These are phyloP conservation scores for Eciton burchellii DNA, from an alignment of 1,140 invertebrate species.

Conservation along the genomic window DNA sequence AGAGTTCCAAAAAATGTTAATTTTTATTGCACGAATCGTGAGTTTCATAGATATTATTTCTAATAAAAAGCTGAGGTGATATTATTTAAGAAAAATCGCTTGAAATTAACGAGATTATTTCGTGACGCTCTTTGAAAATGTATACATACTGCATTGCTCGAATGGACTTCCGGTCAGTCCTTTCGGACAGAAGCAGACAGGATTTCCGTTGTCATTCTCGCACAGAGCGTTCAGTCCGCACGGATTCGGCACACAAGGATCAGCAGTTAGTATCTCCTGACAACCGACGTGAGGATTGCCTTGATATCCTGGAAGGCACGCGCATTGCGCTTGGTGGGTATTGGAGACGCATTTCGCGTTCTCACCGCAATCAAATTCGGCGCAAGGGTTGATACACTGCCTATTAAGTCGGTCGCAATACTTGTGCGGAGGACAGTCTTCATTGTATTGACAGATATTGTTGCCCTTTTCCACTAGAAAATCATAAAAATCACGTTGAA, in stretches of 20 bases:
- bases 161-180: slow-evolving; percentile 96
- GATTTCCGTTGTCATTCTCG: slow-evolving; percentile 93
- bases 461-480: slow-evolving; percentile 87
- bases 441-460: slow-evolving; percentile 94
- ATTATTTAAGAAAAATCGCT: too few species aligned
- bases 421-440: slow-evolving; percentile 93
- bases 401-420: slow-evolving; percentile 93
- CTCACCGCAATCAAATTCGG: slow-evolving; percentile 92
- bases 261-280: slow-evolving; percentile 86
- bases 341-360: slow-evolving; percentile 93
- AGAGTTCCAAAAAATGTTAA: too few species aligned
- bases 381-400: slow-evolving; percentile 93
- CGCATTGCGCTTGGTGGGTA: slow-evolving; percentile 92
- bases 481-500: slow-evolving; percentile 47
- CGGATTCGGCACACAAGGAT: slow-evolving; percentile 93
- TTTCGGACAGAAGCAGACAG: slow-evolving; percentile 95
- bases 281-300: slow-evolving; percentile 94
- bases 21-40: too few species aligned
- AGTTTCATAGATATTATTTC: too few species aligned
- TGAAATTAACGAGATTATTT: neutral
- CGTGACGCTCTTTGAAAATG: slow-evolving; percentile 11
- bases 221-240: slow-evolving; percentile 94
- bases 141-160: slow-evolving; percentile 94
- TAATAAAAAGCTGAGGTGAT: too few species aligned
- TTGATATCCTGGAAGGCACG: slow-evolving; percentile 90